Conservation (phyloP, 1,140 invertebrate species). For the Cydia amplana region DNA sequence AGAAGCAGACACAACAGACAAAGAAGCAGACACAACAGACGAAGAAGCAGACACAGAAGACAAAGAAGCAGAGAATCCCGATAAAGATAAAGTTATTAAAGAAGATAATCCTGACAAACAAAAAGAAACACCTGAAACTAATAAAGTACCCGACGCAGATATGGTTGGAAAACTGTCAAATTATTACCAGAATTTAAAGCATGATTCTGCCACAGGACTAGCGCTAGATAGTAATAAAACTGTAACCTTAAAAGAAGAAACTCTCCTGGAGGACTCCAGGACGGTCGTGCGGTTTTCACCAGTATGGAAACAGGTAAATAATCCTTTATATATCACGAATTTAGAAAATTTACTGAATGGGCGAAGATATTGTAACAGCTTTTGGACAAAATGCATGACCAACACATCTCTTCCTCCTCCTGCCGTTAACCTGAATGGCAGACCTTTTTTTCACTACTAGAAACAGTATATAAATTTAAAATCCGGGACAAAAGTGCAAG, state of each 20-base stretch:
- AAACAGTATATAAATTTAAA: too few species aligned
- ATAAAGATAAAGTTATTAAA: conserved; percentile 2
- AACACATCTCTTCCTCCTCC: too few species aligned
- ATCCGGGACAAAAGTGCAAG: too few species aligned
- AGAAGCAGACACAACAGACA: not conserved
- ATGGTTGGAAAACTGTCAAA: conserved; percentile 47
- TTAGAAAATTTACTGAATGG: too few species aligned
- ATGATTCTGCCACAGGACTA: conserved; percentile 45
- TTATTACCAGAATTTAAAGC: conserved; percentile 63
- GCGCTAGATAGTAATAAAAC: conserved; percentile 46
- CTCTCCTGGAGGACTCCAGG: conserved; percentile 57
- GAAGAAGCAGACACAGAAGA: not conserved
- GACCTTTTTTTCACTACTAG: too few species aligned
- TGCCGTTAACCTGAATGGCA: too few species aligned
- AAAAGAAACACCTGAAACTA: not conserved
- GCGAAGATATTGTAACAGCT: too few species aligned
- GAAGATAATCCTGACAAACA: not conserved
- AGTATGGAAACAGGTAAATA: conserved; percentile 68
- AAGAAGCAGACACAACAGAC: not conserved
- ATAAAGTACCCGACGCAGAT: not conserved
- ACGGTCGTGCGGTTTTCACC: conserved; percentile 67
- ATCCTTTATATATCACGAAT: conserved; percentile 17
- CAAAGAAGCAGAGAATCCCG: not conserved
- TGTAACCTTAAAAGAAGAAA: conserved; percentile 47
- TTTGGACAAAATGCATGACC: too few species aligned